Evolutionary conservation across 2,888 invertebrate genomes (phyloP).

Genomic region (Steinernema carpocapsae): DNA sequence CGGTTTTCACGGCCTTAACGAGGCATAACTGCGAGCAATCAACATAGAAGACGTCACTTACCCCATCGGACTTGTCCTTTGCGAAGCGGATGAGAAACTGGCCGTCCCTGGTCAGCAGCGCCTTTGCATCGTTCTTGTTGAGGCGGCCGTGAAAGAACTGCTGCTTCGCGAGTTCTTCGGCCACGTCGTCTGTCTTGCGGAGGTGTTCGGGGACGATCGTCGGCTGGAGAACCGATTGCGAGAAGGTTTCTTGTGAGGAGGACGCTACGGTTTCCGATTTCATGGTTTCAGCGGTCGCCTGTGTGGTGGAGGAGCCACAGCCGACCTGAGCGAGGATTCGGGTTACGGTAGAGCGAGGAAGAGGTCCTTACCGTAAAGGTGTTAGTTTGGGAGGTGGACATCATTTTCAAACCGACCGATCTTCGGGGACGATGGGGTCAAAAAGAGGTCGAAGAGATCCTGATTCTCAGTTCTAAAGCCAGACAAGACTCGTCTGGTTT

Average conservation of each 20-base stretch:
- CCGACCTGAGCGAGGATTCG: not conserved
- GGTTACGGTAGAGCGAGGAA: too few relatives aligned
- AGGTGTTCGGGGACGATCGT: not conserved
- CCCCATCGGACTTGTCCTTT: slow-evolving; percentile 35
- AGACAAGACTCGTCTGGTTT: too few relatives aligned
- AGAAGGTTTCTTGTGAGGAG: too few relatives aligned
- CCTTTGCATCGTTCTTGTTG: slow-evolving; percentile 13
- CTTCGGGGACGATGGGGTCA: too few relatives aligned
- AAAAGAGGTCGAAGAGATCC: too few relatives aligned
- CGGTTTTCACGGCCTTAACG: slow-evolving; percentile 35
- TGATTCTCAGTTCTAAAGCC: too few relatives aligned
- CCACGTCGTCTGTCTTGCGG: not conserved
- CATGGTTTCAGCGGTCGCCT: too few relatives aligned
- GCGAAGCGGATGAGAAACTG: slow-evolving; percentile 29
- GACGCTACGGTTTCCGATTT: not conserved
- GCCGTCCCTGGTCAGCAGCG: slow-evolving; percentile 21
- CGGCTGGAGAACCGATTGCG: not conserved
- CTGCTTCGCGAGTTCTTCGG: not conserved
- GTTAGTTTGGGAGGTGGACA: too few relatives aligned
- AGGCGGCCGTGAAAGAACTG: slow-evolving; percentile 33
- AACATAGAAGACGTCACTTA: not conserved
- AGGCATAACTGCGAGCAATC: not conserved
- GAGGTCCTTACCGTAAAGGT: too few relatives aligned
- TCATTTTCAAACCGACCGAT: too few relatives aligned
- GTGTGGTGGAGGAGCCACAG: too few relatives aligned